Evolutionary conservation across 2,113 vertebrate genomes (phyloP).

Genomic region (Sylvietta virens): DNA sequence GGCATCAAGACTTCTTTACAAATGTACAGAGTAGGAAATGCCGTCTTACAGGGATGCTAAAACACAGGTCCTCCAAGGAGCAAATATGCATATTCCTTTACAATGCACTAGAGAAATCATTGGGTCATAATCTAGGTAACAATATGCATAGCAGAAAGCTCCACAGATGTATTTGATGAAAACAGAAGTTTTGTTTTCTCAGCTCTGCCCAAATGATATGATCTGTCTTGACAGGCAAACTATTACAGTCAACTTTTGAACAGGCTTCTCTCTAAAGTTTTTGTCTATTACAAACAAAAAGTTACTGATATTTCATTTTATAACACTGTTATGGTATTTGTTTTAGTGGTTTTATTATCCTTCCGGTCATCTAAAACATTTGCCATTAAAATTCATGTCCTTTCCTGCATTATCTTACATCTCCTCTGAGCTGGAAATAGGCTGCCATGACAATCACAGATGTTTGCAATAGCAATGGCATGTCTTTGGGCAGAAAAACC

Average conservation of each 20-base stretch:
- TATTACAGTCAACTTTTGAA: background rate
- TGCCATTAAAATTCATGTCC: background rate
- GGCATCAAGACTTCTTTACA: background rate
- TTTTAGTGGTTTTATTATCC: background rate
- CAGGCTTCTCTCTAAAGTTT: background rate
- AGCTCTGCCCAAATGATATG: background rate
- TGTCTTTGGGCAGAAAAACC: background rate
- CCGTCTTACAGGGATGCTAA: background rate
- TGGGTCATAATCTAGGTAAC: background rate
- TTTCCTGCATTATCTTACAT: background rate
- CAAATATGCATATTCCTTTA: background rate
- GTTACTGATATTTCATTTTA: background rate
- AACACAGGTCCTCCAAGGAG: background rate
- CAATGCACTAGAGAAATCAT: background rate
- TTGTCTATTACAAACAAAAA: background rate
- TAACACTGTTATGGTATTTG: background rate
- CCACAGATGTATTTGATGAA: background rate
- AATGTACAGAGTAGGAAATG: background rate
- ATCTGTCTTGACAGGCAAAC: background rate
- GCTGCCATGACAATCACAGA: background rate
- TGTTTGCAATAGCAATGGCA: background rate
- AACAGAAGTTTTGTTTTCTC: background rate
- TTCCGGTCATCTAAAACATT: background rate
- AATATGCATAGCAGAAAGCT: background rate
- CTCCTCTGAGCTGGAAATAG: background rate